phyloP scores from a whole-genome alignment of 1,140 invertebrate genomes.

The Aphidius gifuensis region DNA sequence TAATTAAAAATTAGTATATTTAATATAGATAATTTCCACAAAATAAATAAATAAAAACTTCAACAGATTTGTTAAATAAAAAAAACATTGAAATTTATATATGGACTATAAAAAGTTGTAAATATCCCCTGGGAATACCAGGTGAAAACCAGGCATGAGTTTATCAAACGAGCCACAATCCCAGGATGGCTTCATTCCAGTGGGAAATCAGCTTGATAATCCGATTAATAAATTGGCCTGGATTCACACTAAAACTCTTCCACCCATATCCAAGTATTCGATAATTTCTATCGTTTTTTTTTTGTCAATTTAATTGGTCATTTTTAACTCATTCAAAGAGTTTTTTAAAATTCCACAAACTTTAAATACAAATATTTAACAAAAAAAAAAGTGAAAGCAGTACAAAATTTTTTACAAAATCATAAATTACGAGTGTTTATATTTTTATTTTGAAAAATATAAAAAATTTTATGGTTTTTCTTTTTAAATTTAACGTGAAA shows the following conservation, averaged over 20 bases:
- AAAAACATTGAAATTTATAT: slow-evolving; percentile 3
- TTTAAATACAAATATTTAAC: background rate
- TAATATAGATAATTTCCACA: too few species aligned
- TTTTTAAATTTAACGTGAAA: too few species aligned
- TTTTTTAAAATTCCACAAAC: background rate
- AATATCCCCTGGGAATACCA: slow-evolving; percentile 13
- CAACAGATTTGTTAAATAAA: too few species aligned
- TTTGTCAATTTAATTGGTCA: slow-evolving; percentile 48
- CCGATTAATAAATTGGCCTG: slow-evolving; percentile 54
- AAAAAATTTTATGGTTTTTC: background rate
- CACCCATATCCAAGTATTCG: slow-evolving; percentile 12
- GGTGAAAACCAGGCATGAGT: slow-evolving; percentile 31
- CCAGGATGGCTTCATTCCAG: slow-evolving; percentile 33
- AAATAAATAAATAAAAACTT: too few species aligned
- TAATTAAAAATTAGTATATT: too few species aligned
- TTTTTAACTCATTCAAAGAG: slow-evolving; percentile 21
- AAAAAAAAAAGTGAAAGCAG: background rate
- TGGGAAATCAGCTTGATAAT: slow-evolving; percentile 55
- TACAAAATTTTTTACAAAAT: background rate
- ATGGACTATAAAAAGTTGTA: slow-evolving; percentile 5
- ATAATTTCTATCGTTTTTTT: slow-evolving; percentile 29
- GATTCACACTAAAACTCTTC: slow-evolving; percentile 17
- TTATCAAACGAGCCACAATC: slow-evolving; percentile 31
- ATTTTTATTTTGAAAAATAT: background rate
- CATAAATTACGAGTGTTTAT: background rate